Evolutionary conservation across 35 echinoderm and acorn worm species (phyloP).

Genomic region (Hemicentrotus pulcherrimus): DNA sequence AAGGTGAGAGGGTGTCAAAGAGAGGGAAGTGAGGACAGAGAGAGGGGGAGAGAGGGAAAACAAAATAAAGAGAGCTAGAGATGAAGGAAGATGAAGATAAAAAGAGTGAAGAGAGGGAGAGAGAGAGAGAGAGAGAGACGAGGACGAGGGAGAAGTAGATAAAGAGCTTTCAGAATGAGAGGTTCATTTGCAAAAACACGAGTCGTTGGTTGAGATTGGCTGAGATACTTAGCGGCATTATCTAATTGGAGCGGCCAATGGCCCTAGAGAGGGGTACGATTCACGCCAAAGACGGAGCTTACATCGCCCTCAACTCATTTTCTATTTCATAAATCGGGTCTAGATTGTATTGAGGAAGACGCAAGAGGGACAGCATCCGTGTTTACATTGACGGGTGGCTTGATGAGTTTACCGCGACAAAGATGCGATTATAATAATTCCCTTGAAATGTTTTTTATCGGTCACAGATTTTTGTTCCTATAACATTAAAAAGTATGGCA

Average conservation of each 20-base stretch:
- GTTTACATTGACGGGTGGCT: not conserved
- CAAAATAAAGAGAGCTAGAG: not conserved
- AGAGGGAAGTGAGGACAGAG: not conserved
- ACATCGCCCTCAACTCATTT: not conserved
- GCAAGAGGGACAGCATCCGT: not conserved
- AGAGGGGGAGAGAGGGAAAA: not conserved
- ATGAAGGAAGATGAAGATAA: not conserved
- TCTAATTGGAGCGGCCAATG: slow-evolving; percentile 11
- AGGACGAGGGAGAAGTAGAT: not conserved
- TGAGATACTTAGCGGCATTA: slow-evolving; percentile 33
- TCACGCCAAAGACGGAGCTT: not conserved
- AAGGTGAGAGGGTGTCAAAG: not conserved
- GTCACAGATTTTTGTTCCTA: too few relatives aligned
- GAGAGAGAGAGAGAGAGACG: not conserved
- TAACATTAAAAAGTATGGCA: too few relatives aligned
- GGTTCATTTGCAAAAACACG: slow-evolving; percentile 45
- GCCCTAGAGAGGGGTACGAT: not conserved
- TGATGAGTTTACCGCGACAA: not conserved
- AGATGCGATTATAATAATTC: not conserved
- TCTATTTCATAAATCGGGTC: not conserved
- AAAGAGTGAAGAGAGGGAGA: not conserved
- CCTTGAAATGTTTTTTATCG: not conserved
- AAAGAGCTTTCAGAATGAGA: not conserved
- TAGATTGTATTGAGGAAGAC: not conserved
- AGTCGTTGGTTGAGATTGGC: slow-evolving; percentile 1